phyloP scores from a whole-genome alignment of 1,140 invertebrate genomes.

The Riptortus pedestris region DNA sequence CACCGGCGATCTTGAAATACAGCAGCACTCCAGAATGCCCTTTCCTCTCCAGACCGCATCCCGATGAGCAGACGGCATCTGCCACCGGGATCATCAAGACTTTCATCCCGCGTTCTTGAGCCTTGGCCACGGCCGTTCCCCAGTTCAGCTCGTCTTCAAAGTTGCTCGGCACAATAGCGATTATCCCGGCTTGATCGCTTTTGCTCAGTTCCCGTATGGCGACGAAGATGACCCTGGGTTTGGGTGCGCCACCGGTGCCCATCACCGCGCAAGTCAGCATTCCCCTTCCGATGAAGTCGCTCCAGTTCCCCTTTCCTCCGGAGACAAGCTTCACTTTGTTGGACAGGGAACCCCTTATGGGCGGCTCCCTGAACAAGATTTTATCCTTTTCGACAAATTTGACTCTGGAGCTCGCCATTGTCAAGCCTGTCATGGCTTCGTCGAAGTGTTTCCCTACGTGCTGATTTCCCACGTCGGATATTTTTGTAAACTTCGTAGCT shows the following conservation, averaged over 20 bases:
- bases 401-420: not conserved
- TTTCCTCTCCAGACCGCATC: not conserved
- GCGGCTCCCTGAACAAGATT: not conserved
- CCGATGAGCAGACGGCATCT: not conserved
- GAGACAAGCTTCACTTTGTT: not conserved
- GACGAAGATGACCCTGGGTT: not conserved
- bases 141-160: not conserved
- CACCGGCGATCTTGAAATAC: not conserved
- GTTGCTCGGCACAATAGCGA: not conserved
- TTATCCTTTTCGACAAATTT: not conserved
- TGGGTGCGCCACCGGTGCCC: not conserved
- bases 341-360: not conserved
- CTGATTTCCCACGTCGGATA: not conserved
- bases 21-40: not conserved
- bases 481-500: not conserved
- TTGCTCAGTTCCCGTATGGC: not conserved
- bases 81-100: not conserved
- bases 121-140: not conserved
- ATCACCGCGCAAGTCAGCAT: not conserved
- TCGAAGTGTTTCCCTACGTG: no score
- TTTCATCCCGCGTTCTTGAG: not conserved
- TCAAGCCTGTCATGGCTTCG: not conserved
- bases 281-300: not conserved
- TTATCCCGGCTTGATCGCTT: not conserved
- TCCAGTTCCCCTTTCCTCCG: not conserved